A percentile compares a stretch with the other conserved stretches of the same genome.
phyloP scores from a whole-genome alignment of 2,797 vertebrate species.

The Hoplostethus mediterraneus region DNA sequence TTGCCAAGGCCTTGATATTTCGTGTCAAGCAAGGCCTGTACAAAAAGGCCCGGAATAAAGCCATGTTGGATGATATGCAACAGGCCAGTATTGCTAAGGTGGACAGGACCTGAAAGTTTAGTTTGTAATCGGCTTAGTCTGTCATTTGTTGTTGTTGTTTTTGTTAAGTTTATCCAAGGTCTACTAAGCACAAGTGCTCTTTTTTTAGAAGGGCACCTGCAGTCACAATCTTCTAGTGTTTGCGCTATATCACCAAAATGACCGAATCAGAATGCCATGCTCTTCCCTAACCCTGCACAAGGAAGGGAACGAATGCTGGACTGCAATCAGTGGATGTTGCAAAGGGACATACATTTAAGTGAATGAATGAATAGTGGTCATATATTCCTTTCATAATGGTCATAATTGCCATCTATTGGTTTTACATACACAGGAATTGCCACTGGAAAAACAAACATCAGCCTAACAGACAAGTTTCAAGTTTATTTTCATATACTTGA shows the following conservation, averaged over 20 bases:
- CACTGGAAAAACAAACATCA: too few species aligned
- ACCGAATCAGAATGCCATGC: too few species aligned
- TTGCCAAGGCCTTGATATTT: constrained; percentile 51
- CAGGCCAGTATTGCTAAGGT: constrained; percentile 43
- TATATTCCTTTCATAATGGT: neutral
- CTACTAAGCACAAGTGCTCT: too few species aligned
- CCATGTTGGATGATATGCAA: constrained; percentile 25
- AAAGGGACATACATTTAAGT: neutral
- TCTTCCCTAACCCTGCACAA: too few species aligned
- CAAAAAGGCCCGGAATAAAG: constrained; percentile 49
- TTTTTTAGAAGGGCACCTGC: too few species aligned
- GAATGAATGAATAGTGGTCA: neutral
- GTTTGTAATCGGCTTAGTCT: neutral
- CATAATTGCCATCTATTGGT: neutral
- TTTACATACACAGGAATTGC: neutral
- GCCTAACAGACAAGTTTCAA: too few species aligned
- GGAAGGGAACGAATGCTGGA: too few species aligned
- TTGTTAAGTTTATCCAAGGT: too few species aligned
- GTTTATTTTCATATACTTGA: too few species aligned
- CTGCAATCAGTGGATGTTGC: neutral
- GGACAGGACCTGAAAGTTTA: constrained; percentile 26
- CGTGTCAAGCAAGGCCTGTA: constrained; percentile 42
- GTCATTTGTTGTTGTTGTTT: too few species aligned
- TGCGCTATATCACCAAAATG: too few species aligned
- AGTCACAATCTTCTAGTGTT: too few species aligned